Evolutionary conservation across 1,140 invertebrate genomes (phyloP), one percentile per base, ranked within the genome.

Genomic region (Belonocnema kinseyi): DNA sequence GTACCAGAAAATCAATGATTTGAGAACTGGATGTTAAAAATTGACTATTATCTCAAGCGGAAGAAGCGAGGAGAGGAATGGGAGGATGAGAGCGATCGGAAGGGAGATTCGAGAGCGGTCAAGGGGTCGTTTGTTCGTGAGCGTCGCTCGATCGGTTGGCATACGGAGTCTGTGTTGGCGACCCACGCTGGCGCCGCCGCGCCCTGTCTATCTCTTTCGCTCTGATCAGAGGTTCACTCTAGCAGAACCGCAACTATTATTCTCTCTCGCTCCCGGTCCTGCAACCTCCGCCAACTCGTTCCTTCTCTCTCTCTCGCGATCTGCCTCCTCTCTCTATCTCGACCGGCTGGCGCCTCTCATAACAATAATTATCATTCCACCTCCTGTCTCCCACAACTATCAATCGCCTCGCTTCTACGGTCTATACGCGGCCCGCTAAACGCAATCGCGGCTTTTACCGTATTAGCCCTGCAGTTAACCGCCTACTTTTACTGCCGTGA

Each of bases 161-260:
- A 77, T 78, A 56, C 76, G 79, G 76, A 73, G 80, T 79, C 80
- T 79, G 54, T 74, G 82, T 77, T 80, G 79, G 77, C 89, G 88
- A 89, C 88, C 88, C 88, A 90, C 89, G 87, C 88, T 89, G 89
- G 89, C 89, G 89, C 89, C 89, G 86, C 83, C 84, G 86, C 85
- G 82, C 77, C 85, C 83, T 78, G 79, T 85, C 83, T 80, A 77
- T 85, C 85, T 81, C 80, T 72, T 77, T 82, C 74, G 26, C 77
- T 72, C 75, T 56, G 76, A 72, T 76, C 73, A 61, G 73, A 52
- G 54, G 56, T 50, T 54, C 56, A 52, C 72, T 54, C 51, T 21
- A 61, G 61, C 66, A 56, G 70, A 76, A 72, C 50, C 80, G 50
- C 77, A 52, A 73, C 81, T 77, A 46, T 73, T 73, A 58, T 74